Evolutionary conservation across 2,113 vertebrate genomes (phyloP), one percentile per base, ranked within the genome.

Genomic region (Henicopernis longicauda): DNA sequence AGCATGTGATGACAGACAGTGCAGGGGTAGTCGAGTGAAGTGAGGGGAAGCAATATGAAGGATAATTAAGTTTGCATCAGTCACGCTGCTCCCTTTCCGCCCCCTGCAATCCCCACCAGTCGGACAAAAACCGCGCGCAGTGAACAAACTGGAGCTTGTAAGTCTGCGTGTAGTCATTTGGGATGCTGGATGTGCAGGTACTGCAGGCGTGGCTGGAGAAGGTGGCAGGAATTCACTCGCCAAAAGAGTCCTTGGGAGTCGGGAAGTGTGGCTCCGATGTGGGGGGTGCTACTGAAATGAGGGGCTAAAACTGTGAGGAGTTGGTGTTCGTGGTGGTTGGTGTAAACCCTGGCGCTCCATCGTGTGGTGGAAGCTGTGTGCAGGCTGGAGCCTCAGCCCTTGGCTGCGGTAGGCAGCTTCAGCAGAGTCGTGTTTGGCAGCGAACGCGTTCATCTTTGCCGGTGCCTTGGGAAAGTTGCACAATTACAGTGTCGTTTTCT

Each of bases 401-500:
- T 16, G 36, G 11, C 38, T 4, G 6, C 2, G 3, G 25, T 10
- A 17, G 47, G 55, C 55, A 40, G 22, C 72, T 44, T 19, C 20
- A 5, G 25, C 2, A 4, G 16, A 36, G 59, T 19, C 7, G 6
- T 5, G 9, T 25, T 59, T 62, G 61, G 49, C 38, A 38, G 38
- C 0, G 22, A 70, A 14, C 3, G 2, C 17, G 0, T 45, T 54
- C 10, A 1, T 36, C 40, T 44, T 8, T 34, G 45, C 49, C 1
- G 4, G 25, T n/a, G 45, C 65, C 47, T 3, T 17, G 14, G 31
- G 18, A 18, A 22, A 7, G 36, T 13, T 21, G 25, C 45, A 29
- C 31, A 31, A 0, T 1, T 27, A 1, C 11, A 42, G 32, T 14
- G 31, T 9, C 6, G 1, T 23, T 58, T 67, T 32, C 32, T 82